A percentile compares a stretch with the other conserved stretches of the same genome.
These are phyloP conservation scores for Heliothis peltigera DNA, from an alignment of 2,888 invertebrate genomes.

Conservation along the genomic window DNA sequence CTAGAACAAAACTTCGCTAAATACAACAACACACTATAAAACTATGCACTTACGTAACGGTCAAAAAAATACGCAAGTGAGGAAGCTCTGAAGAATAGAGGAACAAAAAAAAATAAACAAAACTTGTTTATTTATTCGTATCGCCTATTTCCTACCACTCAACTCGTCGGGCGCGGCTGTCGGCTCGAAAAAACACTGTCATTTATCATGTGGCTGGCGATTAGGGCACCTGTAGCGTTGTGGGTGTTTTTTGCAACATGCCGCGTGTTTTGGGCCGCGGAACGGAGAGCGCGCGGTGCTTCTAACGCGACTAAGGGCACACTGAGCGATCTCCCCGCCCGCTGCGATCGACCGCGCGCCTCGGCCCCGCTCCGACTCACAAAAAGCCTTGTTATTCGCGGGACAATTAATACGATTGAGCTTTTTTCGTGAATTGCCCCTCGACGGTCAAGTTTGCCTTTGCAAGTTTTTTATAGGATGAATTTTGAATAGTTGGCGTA, in stretches of 20 bases:
- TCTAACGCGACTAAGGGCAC: slow-evolving; percentile 69
- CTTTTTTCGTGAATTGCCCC: slow-evolving; percentile 65
- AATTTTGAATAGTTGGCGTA: slow-evolving; percentile 23
- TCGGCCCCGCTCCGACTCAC: slow-evolving; percentile 73
- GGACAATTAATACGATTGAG: slow-evolving; percentile 77
- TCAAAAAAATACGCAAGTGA: slow-evolving; percentile 45
- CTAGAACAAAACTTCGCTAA: slow-evolving; percentile 27
- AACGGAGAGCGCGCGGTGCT: slow-evolving; percentile 71
- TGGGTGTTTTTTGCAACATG: slow-evolving; percentile 72
- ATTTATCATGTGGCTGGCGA: slow-evolving; percentile 76
- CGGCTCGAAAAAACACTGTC: slow-evolving; percentile 74
- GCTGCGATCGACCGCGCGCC: slow-evolving; percentile 72
- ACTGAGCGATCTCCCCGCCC: slow-evolving; percentile 75
- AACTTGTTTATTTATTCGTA: slow-evolving; percentile 70
- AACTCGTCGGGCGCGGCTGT: slow-evolving; percentile 69
- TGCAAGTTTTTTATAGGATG: slow-evolving; percentile 40
- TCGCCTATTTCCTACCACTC: slow-evolving; percentile 73
- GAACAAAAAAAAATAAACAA: slow-evolving; percentile 57
- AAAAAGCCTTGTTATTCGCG: slow-evolving; percentile 76
- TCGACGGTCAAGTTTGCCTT: slow-evolving; percentile 53
- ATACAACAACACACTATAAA: slow-evolving; percentile 41
- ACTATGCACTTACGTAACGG: slow-evolving; percentile 56
- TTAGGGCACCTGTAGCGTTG: slow-evolving; percentile 80
- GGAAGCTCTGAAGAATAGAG: slow-evolving; percentile 21
- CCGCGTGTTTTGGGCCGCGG: slow-evolving; percentile 65